Base-by-base conservation (phyloP, 1,140 invertebrate species). In the Aethina tumida region DNA sequence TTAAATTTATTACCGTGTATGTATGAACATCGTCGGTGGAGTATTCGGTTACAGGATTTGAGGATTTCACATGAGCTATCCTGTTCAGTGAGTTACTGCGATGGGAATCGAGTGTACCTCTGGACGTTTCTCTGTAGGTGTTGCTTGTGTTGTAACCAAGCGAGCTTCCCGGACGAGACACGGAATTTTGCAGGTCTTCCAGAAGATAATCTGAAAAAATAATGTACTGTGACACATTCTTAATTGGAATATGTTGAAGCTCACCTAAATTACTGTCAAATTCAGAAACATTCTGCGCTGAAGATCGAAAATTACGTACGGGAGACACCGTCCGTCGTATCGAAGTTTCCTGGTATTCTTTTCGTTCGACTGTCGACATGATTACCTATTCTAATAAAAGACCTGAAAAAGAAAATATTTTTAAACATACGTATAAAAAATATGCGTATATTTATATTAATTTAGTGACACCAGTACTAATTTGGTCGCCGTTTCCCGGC, bases 161-260 rank as follows among this genome's bases (percentile, higher is more conserved):
- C 13, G 55, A 55, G 32, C 55, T 56, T 3, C 54, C 49, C 9
- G 58, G 53, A 22, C 56, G 49, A 2, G 58, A 51, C 8, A 62
- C 59, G 1, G 60, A 59, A 43, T 52, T 60, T 43, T 62, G 60
- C 5, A 62, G 41, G 39, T 62, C 60, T 39, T 61, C 59, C 12
- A 62, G 33, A 28, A 62, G 30, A 37, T 59, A 45, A 52, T 62
- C 56, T 58, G 27, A 5, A 45, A 46, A 29, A 33, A 0, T 28
- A 2, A 26, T 5, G 12, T 5, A 16, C 9, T 15, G 8, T 17
- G 9, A 15, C 6, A 20, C 6, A 3, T 6, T n/a, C 19, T 29
- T n/a, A 7, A 7, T 13, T 7, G 8, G 6, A 5, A 29, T 5
- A 29, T 5, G 14, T 5, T 7, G 12, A 27, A 34, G 30, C 35